Base-by-base conservation (phyloP, 1,140 invertebrate genomes). In the Tetraneura akinire region DNA sequence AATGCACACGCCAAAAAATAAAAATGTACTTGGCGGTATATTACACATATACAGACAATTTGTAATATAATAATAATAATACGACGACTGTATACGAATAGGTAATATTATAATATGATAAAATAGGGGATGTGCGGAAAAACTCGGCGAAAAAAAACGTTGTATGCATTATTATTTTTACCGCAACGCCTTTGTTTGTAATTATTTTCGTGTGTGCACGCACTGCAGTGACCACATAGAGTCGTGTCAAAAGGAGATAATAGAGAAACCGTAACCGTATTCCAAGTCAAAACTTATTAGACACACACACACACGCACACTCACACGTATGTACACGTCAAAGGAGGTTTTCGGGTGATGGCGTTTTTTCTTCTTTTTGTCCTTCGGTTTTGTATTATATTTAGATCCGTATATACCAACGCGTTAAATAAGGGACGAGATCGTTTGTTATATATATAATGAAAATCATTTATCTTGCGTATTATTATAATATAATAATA, bases 1-100 rank as follows among this genome's bases (percentile, higher is more conserved):
- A 76, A 57, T 76, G 74, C 51, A 60, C 74, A 60, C 37, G 37
- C 53, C 37, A 62, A 78, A 78, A 37, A 74, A 74, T 57, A 55
- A 21, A 76, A 42, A 45, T 21, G 29, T 57, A 18, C 53, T 32
- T 60, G 32, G 32, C 32, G 8, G 8, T 37, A 37, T 37, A 37
- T 37, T 37, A 47, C 23, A 71, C 23, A 26, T 23, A 14, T 0
- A 14, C 10, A 51, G 21, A n/a, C 16, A 32, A 29, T 51, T 29
- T 51, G 68, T 51, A 71, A 71, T 51, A 32, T 47, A 62, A 62
- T 62, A 32, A 62, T 60, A 60, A 60, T 60, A 60, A 60, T 60
- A 60, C 14, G 23, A 14, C 5, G 23, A 37, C 32, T 37, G 32
- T 37, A 37, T n/a, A n/a, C n/a, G n/a, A n/a, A n/a, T n/a, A n/a